Base-by-base conservation (phyloP, 1,140 invertebrate species). In the Euglossa dilemma region DNA sequence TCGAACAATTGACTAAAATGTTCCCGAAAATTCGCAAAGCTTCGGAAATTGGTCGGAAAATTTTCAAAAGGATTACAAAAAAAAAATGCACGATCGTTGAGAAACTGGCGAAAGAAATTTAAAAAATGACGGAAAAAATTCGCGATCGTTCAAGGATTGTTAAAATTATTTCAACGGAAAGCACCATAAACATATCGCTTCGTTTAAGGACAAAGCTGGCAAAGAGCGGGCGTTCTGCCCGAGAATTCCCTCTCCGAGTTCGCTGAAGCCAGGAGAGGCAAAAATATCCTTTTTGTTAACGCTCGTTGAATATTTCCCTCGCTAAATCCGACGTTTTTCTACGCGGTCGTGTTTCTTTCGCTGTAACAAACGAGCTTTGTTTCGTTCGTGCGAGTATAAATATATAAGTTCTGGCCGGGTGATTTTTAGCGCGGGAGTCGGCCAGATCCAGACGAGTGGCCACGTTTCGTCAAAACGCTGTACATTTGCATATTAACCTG, bases 401-500 rank as follows among this genome's bases (percentile, higher is more conserved):
- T 69, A 69, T 25, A 76, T 50, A 52, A 64, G 20, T 63, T 47
- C 11, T 50, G 16, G 20, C 59, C 18, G 45, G 59, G 25, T 63
- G 25, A 64, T 52, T 25, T 50, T 75, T 36, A 36, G 28, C 74
- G 18, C 73, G 18, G 25, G 25, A 36, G 7, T 12, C 23, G 59
- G 45, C 23, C 45, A 45, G n/a, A 47, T 2, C 72, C 7, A 14
- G 18, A 14, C 25, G n/a, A 50, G 1, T 11, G 23, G 11, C 7
- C 57, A 47, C 45, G 57, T 76, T 36, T 64, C 74, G 20, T 63
- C 20, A 8, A 36, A 76, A 76, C 20, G 6, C 20, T 36, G 16
- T 64, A 52, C 20, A 63, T 63, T 75, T 36, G 45, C 28, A 64
- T 52, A 64, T 76, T 76, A 76, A 76, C n/a, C 16, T 20, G 18